Conservation (phyloP, 1,140 invertebrate genomes). For the Plutomurus gul region DNA sequence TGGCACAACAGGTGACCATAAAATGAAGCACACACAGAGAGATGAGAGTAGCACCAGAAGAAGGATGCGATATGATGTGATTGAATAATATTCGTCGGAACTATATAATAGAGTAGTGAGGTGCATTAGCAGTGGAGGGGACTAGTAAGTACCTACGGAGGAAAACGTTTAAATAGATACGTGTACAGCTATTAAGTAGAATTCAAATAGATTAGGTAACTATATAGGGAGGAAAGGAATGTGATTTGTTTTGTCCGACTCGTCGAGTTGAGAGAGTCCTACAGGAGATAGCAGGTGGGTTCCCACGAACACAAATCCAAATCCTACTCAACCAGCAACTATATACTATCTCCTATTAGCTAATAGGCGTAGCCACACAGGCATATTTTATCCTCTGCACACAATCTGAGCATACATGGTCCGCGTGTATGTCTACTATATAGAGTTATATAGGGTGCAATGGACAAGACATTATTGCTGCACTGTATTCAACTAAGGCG, state of each 20-base stretch:
- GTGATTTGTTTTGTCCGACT: neutral
- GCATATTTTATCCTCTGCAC: neutral
- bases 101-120: too few relatives aligned
- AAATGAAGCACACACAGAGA: too few relatives aligned
- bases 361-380: neutral
- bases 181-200: neutral
- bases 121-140: too few relatives aligned
- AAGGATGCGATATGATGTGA: neutral
- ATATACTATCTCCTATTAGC: too few relatives aligned
- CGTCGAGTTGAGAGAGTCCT: neutral
- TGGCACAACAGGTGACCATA: neutral
- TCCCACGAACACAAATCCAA: too few relatives aligned
- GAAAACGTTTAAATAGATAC: neutral
- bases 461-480: too few relatives aligned
- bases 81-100: neutral
- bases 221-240: neutral
- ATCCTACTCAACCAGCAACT: too few relatives aligned
- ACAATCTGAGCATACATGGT: neutral
- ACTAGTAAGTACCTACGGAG: neutral
- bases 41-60: neutral
- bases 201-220: neutral
- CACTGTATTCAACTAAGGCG: too few relatives aligned
- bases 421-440: too few relatives aligned
- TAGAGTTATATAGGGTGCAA: too few relatives aligned
- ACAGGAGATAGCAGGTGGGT: neutral